Base-by-base conservation (phyloP, 2,888 invertebrate species). In the Stratiomys singularior region DNA sequence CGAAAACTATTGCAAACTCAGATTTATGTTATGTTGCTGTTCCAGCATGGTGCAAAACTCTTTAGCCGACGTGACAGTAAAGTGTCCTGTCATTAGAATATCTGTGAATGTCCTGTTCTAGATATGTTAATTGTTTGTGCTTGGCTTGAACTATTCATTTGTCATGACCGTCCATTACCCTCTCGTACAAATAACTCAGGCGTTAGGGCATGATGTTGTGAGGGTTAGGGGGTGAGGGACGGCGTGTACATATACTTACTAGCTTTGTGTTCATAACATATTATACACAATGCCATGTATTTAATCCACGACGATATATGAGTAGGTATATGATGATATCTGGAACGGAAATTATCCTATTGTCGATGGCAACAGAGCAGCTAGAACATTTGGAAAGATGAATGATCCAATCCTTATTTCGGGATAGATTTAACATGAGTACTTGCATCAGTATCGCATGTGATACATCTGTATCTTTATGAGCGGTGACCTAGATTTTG, bases 71-170 rank as follows among this genome's bases (percentile, higher is more conserved):
- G 64, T 76, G 64, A 64, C 64, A 64, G 76, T 64, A 47, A 76
- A 76, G 64, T 76, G 76, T 76, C 64, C 76, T 76, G 76, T 76
- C 76, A 64, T 76, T 76, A 46, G 64, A 76, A 64, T 47, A 64
- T 64, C 47, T 46, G 63, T 46, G 76, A 64, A 76, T 64, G 63
- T 64, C 64, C 63, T 63, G 18, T 27, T 7, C 27, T 27, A 64
- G 64, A 76, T 46, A 64, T 76, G 76, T 76, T 76, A 76, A 76
- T 76, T 76, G 76, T 27, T 74, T 21, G 21, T 74, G 37, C 60
- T 60, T 56, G 60, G 46, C 23, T 28, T 64, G 63, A 64, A 47
- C 64, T 25, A 76, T 47, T 46, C 63, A 76, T 76, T 76, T 76
- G 64, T 63, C 64, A 76, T 64, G 71, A n/a, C 46, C 44, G 18